Evolutionary conservation across 2,797 vertebrate species (phyloP), one percentile per base, ranked within the genome.

Genomic region (Lepilemur septentrionalis): DNA sequence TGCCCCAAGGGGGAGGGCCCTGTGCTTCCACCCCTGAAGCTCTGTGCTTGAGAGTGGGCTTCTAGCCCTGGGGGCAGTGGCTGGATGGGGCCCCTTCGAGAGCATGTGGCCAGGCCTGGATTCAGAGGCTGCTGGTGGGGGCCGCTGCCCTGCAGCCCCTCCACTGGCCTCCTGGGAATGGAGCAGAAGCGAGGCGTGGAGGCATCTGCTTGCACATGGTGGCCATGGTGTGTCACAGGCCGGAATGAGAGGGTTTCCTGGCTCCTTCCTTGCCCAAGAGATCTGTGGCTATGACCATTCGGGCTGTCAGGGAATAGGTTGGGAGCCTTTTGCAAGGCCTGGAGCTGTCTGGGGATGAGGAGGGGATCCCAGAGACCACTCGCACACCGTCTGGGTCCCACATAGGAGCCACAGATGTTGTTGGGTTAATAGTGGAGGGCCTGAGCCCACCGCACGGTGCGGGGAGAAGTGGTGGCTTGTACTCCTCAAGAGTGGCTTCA

Each of bases 151-250:
- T 5, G 14, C 32, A 22, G 43, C 59, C 15, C 17, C 50, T 55
- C 59, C 48, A 2, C 32, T 35, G 28, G 69, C 61, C 50, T 22
- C 12, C 46, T 9, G 1, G 23, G 67, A 25, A 30, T 13, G 84
- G 13, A 5, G 38, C 43, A 6, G 79, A 63, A 91, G 22, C 17
- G 65, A 89, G 28, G 30, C 22, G 0, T 57, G 76, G 55, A 11
- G 6, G 23, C 15, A 0, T 22, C 63, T 55, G 57, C 15, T 65
- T 65, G 8, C n/a, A 22, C 13, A 4, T 18, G 67, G 23, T 48
- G n/a, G 12, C 41, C 7, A 0, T 25, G 3, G 2, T 18, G 20
- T 50, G 28, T 50, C 52, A 22, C 48, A 0, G 25, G 48, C 3
- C 1, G 7, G 23, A 72, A 41, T 17, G 1, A 30, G 28, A 50